phyloP scores from a whole-genome alignment of 2,797 vertebrate species.

The Amblyopsis hoosieri region DNA sequence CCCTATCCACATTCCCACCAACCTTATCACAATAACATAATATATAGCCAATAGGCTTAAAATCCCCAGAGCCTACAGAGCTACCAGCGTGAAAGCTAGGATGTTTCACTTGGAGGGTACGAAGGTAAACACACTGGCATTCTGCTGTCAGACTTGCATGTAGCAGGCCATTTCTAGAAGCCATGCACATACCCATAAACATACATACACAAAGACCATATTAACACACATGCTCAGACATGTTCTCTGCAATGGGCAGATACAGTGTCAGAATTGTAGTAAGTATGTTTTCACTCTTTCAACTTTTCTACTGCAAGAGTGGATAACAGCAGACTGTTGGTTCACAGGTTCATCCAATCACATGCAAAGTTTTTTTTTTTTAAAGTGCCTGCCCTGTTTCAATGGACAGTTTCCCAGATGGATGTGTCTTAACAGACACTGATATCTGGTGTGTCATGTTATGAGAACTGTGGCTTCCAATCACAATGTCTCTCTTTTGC shows the following conservation, averaged over 20 bases:
- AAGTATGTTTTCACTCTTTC: no score
- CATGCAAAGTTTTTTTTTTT: no score
- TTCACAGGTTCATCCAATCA: no score
- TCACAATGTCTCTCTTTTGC: constrained; percentile 54
- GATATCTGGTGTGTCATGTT: neutral
- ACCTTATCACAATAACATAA: constrained; percentile 20
- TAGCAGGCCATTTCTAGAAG: constrained; percentile 14
- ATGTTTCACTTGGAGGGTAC: constrained; percentile 12
- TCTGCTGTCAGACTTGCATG: no score
- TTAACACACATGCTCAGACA: neutral
- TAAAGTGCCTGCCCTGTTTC: no score
- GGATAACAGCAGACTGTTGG: no score
- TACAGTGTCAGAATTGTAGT: no score
- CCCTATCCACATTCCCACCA: constrained; percentile 6
- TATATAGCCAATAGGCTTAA: constrained; percentile 14
- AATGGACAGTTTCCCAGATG: no score
- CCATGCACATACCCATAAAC: neutral
- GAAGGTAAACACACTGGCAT: constrained; percentile 5
- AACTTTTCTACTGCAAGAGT: no score
- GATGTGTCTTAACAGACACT: neutral
- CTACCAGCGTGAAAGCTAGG: constrained; percentile 10
- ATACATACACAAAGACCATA: constrained; percentile 1
- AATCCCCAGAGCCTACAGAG: constrained; percentile 12
- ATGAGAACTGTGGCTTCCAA: constrained; percentile 41
- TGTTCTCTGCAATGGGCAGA: no score